Evolutionary conservation across 2,888 invertebrate species (phyloP).

Genomic region (Trichopria drosophilae): DNA sequence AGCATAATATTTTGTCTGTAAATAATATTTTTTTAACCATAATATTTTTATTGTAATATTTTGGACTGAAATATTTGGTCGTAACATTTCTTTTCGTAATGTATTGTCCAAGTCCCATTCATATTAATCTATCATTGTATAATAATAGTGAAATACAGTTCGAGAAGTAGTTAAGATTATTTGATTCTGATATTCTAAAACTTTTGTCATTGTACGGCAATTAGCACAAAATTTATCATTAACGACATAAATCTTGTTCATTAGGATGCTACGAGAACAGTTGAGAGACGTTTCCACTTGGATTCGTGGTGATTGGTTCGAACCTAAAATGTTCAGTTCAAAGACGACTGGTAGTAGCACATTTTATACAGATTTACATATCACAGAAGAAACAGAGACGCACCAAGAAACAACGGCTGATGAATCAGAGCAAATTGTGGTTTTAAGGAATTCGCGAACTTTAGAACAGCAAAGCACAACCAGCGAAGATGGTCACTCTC

Average conservation of each 20-base stretch:
- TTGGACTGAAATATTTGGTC: too few species aligned
- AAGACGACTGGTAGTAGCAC: constrained; percentile 49
- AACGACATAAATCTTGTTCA: constrained; percentile 17
- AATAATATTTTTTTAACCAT: too few species aligned
- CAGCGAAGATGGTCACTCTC: constrained; percentile 50
- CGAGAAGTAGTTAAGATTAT: too few species aligned
- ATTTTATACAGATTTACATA: constrained; percentile 52
- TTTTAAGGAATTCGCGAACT: constrained; percentile 41
- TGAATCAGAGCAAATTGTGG: constrained; percentile 29
- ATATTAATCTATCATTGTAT: too few species aligned
- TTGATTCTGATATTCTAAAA: not conserved
- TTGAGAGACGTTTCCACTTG: constrained; percentile 52
- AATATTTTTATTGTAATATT: too few species aligned
- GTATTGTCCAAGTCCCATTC: too few species aligned
- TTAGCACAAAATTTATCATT: constrained; percentile 5
- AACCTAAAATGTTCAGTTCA: constrained; percentile 55
- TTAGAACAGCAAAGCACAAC: constrained; percentile 44
- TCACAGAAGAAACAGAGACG: constrained; percentile 33
- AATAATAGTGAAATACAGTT: too few species aligned
- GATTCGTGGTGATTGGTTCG: constrained; percentile 50
- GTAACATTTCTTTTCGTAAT: too few species aligned
- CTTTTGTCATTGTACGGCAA: not conserved
- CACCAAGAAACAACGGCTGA: constrained; percentile 30
- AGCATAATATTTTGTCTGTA: too few species aligned
- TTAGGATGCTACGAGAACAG: constrained; percentile 54